Percentiles rank a stretch among this genome's conserved stretches.
phyloP scores from a whole-genome alignment of 2,113 vertebrate genomes.

The Pogona vitticeps region DNA sequence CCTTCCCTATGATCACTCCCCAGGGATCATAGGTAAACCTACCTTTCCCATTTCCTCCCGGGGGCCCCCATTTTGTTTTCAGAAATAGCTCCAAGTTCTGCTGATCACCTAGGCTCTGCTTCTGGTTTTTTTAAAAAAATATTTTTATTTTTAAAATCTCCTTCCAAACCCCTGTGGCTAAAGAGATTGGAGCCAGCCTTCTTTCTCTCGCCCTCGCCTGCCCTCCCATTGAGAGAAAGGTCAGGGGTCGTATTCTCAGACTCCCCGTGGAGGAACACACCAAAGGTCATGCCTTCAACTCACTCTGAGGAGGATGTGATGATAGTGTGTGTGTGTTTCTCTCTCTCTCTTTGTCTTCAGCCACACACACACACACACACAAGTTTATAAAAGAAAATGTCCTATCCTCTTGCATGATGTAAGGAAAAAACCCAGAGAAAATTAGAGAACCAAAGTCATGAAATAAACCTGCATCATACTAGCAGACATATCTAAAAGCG shows the following conservation, averaged over 20 bases:
- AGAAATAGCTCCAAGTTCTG: constrained; percentile 50
- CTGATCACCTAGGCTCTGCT: constrained; percentile 34
- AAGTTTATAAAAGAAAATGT: not conserved
- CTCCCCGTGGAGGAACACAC: constrained; percentile 62
- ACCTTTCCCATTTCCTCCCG: not conserved
- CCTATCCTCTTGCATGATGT: not conserved
- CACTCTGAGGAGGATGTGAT: constrained; percentile 49
- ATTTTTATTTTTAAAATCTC: not conserved
- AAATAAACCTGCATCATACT: constrained; percentile 5
- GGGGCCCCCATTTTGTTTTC: constrained; percentile 30
- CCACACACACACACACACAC: not conserved
- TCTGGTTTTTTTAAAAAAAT: constrained; percentile 2
- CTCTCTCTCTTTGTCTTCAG: not conserved
- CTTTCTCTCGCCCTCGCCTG: constrained; percentile 65
- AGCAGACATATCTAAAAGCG: not conserved
- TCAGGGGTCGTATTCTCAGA: constrained; percentile 75
- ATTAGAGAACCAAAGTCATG: not conserved
- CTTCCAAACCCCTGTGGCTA: constrained; percentile 49
- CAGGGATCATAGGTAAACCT: constrained; percentile 41
- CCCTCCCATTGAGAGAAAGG: constrained; percentile 63
- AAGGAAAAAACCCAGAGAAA: constrained; percentile 20
- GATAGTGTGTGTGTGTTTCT: not conserved
- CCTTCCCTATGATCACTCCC: not conserved
- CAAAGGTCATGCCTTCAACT: constrained; percentile 59
- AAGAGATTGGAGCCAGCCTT: constrained; percentile 54